Conservation (phyloP, 1,140 invertebrate species). For the Heliconius melpomene region DNA sequence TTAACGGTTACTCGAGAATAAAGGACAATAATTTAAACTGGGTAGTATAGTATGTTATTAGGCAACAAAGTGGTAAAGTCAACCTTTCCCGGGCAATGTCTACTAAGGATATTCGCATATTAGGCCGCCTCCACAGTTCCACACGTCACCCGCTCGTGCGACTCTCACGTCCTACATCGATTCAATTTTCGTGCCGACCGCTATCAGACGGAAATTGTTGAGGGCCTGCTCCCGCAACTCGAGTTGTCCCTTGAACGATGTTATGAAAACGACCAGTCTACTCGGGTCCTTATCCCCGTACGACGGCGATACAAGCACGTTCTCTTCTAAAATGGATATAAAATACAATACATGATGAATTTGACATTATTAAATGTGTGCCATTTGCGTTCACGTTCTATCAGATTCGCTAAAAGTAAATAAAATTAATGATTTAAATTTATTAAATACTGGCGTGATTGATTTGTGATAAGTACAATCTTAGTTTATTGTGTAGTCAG, state of each 20-base stretch:
- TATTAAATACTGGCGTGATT: background rate
- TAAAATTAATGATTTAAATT: too few relatives aligned
- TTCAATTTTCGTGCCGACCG: constrained; percentile 50
- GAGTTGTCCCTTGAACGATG: constrained; percentile 31
- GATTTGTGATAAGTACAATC: background rate
- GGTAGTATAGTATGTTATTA: too few relatives aligned
- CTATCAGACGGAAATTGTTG: constrained; percentile 52
- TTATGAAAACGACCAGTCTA: constrained; percentile 27
- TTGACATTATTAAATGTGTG: constrained; percentile 6
- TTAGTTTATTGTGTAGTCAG: background rate
- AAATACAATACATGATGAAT: background rate
- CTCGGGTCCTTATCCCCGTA: constrained; percentile 18
- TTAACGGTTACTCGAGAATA: too few relatives aligned
- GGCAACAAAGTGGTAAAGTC: background rate
- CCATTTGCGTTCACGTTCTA: background rate
- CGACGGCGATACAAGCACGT: background rate
- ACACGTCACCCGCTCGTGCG: constrained; percentile 15
- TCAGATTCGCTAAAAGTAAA: background rate
- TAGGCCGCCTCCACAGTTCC: constrained; percentile 13
- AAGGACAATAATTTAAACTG: too few relatives aligned
- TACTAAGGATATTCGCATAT: constrained; percentile 13
- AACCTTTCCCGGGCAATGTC: background rate
- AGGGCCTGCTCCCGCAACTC: constrained; percentile 41
- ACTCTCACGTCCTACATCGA: constrained; percentile 31
- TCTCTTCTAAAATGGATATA: background rate